Base-by-base conservation (phyloP, 2,888 invertebrate genomes). In the Nomada fucata region DNA sequence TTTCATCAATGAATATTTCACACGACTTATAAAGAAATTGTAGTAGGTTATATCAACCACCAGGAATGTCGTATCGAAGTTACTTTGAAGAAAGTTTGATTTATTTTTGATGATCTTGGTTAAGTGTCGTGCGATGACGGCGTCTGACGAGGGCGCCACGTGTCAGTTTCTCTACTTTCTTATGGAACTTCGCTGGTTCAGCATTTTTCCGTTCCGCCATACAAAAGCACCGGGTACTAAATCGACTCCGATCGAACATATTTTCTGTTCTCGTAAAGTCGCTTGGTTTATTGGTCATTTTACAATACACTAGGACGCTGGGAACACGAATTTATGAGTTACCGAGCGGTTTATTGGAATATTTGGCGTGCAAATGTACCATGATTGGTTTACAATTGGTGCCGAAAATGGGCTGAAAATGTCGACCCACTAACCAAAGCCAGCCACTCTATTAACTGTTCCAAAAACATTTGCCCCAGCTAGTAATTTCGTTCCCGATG, bases 391-490 rank as follows among this genome's bases (percentile, higher is more conserved):
- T 86, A 84, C 89, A 89, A 90, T 90, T 84, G 85, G 61, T 78
- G 77, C 87, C 86, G 86, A 89, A 90, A 91, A 90, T 90, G 86
- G 86, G 87, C 87, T 89, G 87, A 90, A 92, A 91, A 91, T 89
- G 91, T 91, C 89, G 89, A 88, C 88, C 90, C 87, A 90, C 88
- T 90, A 89, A 90, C 88, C 86, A 90, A 90, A 90, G 91, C 91
- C 78, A 79, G 72, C 57, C 77, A 59, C 79, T 85, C 83, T 91
- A 93, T 89, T 82, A 86, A 80, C 91, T 83, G 83, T 89, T 76
- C 89, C 82, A 88, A 92, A 93, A 93, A 93, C 93, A 93, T 93
- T 87, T 90, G 92, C 93, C 92, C 93, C 92, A 93, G 93, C 92
- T 91, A 89, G 86, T 89, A 86, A 88, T 87, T 89, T 87, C 87